Percentiles rank a stretch among this genome's conserved stretches.
Evolutionary conservation across 2,797 vertebrate genomes (phyloP).

Genomic region (Hydrolagus colliei): DNA sequence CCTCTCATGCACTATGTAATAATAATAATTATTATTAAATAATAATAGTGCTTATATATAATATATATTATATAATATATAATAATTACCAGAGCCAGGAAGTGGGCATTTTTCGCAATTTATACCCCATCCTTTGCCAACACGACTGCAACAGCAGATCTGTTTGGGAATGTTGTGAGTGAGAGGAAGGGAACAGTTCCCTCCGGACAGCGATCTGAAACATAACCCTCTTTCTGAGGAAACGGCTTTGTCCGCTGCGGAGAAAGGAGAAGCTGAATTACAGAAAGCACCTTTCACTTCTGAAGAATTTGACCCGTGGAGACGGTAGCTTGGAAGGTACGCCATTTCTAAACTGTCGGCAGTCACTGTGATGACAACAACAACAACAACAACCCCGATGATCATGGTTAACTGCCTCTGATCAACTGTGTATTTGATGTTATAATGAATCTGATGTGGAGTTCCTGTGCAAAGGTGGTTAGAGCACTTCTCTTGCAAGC

Average conservation of each 20-base stretch:
- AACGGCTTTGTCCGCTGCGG: conserved; percentile 64
- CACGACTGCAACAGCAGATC: conserved; percentile 71
- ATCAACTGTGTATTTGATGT: too few relatives aligned
- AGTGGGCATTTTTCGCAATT: conserved; percentile 61
- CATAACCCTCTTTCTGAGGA: conserved; percentile 54
- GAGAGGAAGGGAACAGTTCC: conserved; percentile 56
- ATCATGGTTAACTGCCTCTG: background rate
- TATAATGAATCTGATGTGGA: too few relatives aligned
- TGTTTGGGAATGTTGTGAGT: conserved; percentile 64
- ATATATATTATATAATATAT: too few relatives aligned
- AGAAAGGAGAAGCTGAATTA: background rate
- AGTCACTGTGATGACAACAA: too few relatives aligned
- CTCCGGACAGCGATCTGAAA: conserved; percentile 52
- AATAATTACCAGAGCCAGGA: conserved; percentile 54
- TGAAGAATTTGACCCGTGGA: background rate
- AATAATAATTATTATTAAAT: too few relatives aligned
- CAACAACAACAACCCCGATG: background rate
- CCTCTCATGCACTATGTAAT: too few relatives aligned
- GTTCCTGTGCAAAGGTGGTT: too few relatives aligned
- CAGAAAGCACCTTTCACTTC: background rate
- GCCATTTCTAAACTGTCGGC: background rate
- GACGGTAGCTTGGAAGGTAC: too few relatives aligned
- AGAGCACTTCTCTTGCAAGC: too few relatives aligned
- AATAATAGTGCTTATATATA: too few relatives aligned
- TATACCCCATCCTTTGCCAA: conserved; percentile 64